Evolutionary conservation across 1,140 invertebrate genomes (phyloP).

Genomic region (Heliconius himera): DNA sequence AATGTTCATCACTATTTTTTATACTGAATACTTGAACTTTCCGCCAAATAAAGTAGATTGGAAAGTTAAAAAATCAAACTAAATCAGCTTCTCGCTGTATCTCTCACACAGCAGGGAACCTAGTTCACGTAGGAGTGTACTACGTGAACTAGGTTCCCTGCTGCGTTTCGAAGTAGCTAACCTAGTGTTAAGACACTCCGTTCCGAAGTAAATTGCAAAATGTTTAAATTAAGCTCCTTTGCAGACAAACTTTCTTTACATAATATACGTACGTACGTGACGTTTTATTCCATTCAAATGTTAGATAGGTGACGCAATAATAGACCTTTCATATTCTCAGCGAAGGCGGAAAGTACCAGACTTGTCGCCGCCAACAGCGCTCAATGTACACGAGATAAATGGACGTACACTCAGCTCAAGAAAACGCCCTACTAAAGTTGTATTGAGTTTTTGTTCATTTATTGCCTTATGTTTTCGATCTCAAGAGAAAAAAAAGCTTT

Average conservation of each 20-base stretch:
- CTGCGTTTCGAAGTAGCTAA: too few species aligned
- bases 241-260: neutral
- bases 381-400: conserved; percentile 30
- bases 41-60: neutral
- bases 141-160: too few species aligned
- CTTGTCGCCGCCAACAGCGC: conserved; percentile 28
- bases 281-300: conserved; percentile 21
- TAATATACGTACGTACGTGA: neutral
- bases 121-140: too few species aligned
- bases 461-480: neutral
- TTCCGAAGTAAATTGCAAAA: neutral
- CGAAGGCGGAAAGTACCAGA: conserved; percentile 37
- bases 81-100: too few species aligned
- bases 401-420: neutral
- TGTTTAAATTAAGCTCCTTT: neutral
- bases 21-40: conserved; percentile 1
- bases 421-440: neutral
- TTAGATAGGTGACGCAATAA: conserved; percentile 37
- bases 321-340: conserved; percentile 27
- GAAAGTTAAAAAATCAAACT: too few species aligned
- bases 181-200: too few species aligned
- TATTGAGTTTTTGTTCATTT: conserved; percentile 9
- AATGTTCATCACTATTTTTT: conserved; percentile 25
- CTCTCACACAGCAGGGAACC: too few species aligned
- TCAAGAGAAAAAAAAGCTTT: neutral